Conservation (phyloP, 2,888 invertebrate species). For the Sussaba pulchella region DNA sequence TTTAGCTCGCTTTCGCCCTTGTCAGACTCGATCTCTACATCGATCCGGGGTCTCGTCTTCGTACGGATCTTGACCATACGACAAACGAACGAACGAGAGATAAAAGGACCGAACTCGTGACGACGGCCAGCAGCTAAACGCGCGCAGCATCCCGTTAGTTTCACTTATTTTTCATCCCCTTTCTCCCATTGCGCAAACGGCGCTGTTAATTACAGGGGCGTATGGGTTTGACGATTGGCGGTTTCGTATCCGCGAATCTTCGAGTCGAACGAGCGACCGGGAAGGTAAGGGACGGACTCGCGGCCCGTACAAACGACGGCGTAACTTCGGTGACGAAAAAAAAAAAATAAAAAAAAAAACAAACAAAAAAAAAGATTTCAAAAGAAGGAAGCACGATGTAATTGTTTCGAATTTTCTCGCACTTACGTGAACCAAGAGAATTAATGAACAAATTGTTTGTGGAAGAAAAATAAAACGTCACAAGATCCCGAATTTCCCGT, state of each 20-base stretch:
- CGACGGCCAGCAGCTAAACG: conserved; percentile 56
- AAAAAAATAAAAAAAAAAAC: conserved; percentile 13
- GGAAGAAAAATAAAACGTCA: conserved; percentile 8
- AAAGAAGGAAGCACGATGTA: conserved; percentile 30
- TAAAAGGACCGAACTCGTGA: conserved; percentile 58
- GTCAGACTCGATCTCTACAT: conserved; percentile 47
- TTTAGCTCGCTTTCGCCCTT: conserved; percentile 42
- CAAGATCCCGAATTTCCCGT: conserved; percentile 44
- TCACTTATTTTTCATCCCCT: conserved; percentile 34
- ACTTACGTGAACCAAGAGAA: conserved; percentile 31
- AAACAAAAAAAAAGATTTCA: no score
- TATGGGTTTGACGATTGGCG: conserved; percentile 46
- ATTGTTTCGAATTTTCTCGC: conserved; percentile 48
- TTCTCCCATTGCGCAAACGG: conserved; percentile 39
- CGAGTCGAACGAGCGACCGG: conserved; percentile 50
- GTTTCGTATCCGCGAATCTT: conserved; percentile 40
- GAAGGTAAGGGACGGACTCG: conserved; percentile 30
- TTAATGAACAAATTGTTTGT: conserved; percentile 9
- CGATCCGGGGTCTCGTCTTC: conserved; percentile 58
- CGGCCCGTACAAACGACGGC: conserved; percentile 9
- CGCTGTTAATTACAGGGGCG: conserved; percentile 12
- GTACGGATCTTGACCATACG: conserved; percentile 52
- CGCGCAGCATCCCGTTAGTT: conserved; percentile 48
- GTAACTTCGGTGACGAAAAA: conserved; percentile 1
- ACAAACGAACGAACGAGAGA: conserved; percentile 11